phyloP scores from a whole-genome alignment of 2,888 invertebrate species.

The Tiphia femorata region DNA sequence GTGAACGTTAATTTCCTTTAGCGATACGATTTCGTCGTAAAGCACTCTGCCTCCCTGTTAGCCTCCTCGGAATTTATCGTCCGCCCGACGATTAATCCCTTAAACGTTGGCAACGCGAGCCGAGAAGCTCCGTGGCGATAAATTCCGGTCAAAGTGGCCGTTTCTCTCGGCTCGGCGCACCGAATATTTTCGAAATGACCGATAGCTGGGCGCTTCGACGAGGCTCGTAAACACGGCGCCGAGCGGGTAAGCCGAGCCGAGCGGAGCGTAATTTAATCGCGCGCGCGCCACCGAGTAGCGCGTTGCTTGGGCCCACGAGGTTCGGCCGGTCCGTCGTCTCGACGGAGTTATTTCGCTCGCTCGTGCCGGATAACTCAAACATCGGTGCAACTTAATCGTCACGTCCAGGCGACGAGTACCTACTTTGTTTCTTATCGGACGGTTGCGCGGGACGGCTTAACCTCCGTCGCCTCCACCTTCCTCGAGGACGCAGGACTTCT shows the following conservation, averaged over 20 bases:
- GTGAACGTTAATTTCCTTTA: too few relatives aligned
- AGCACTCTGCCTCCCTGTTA: too few relatives aligned
- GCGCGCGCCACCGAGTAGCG: slow-evolving; percentile 21
- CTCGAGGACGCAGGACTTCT: neutral
- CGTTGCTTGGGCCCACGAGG: slow-evolving; percentile 47
- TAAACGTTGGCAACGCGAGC: too few relatives aligned
- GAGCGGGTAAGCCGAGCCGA: slow-evolving; percentile 19
- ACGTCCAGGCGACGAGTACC: slow-evolving; percentile 47
- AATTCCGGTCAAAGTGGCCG: too few relatives aligned
- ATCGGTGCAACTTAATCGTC: slow-evolving; percentile 54
- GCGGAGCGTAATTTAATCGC: slow-evolving; percentile 49
- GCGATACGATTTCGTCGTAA: too few relatives aligned
- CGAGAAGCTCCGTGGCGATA: too few relatives aligned
- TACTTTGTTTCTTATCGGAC: slow-evolving; percentile 47
- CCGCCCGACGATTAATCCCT: too few relatives aligned
- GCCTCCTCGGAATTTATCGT: too few relatives aligned
- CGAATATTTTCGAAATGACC: slow-evolving; percentile 19
- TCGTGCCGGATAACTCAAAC: slow-evolving; percentile 59
- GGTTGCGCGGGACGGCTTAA: neutral
- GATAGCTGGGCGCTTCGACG: slow-evolving; percentile 10
- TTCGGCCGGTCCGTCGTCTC: slow-evolving; percentile 42
- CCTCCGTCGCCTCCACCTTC: too few relatives aligned
- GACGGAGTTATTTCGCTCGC: slow-evolving; percentile 53
- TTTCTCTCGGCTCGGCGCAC: too few relatives aligned
- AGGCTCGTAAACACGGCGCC: slow-evolving; percentile 10